phyloP scores from a whole-genome alignment of 1,140 invertebrate genomes.

The Temnothorax longispinosus region DNA sequence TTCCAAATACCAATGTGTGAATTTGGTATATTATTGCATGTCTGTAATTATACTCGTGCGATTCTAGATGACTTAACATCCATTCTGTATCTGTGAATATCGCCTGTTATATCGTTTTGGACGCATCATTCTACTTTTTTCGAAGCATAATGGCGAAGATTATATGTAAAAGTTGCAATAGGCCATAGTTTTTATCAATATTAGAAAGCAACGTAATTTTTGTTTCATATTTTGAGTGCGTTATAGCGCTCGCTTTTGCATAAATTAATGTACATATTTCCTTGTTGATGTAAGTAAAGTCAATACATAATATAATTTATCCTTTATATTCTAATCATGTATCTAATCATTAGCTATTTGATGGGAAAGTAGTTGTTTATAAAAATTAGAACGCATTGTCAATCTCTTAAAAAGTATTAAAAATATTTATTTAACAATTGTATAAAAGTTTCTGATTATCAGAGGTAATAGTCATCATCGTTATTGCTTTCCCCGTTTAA shows the following conservation, averaged over 20 bases:
- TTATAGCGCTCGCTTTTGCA: constrained; percentile 61
- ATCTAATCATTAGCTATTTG: neutral
- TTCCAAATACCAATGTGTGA: constrained; percentile 14
- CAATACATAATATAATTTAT: constrained; percentile 40
- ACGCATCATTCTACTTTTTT: neutral
- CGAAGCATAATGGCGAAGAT: neutral
- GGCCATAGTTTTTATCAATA: constrained; percentile 4
- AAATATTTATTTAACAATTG: constrained; percentile 49
- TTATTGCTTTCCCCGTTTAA: neutral
- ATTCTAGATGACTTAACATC: constrained; percentile 14
- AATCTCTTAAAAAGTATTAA: constrained; percentile 15
- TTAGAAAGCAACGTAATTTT: constrained; percentile 31
- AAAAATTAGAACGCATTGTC: neutral
- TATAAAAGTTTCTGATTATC: constrained; percentile 20
- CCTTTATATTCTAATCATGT: neutral
- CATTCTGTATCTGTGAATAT: neutral
- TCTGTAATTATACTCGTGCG: neutral
- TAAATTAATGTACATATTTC: constrained; percentile 65
- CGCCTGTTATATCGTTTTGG: neutral
- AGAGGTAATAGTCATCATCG: neutral
- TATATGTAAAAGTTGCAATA: neutral
- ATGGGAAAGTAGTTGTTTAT: neutral
- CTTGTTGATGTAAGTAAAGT: constrained; percentile 37
- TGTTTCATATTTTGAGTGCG: constrained; percentile 52
- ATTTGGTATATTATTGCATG: constrained; percentile 36